A percentile compares a stretch with the other conserved stretches of the same genome.
phyloP scores from a whole-genome alignment of 2,797 vertebrate species.

The Ciconia nigra region DNA sequence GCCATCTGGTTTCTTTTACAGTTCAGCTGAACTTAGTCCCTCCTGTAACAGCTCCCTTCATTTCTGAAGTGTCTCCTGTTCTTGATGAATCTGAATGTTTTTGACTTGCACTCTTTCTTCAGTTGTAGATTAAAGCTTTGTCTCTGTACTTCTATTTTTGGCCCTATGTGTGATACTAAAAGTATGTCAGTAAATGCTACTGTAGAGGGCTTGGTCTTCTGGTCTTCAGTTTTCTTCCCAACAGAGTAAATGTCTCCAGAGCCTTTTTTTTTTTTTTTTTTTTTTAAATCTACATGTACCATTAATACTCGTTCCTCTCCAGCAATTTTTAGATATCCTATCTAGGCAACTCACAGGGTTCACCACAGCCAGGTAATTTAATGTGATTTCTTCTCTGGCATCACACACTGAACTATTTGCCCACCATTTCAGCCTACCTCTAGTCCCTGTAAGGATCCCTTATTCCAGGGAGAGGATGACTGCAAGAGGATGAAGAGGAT shows the following conservation, averaged over 20 bases:
- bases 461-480: background rate
- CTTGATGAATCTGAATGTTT: background rate
- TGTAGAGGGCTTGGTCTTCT: background rate
- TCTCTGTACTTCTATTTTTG: background rate
- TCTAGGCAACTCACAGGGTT: background rate
- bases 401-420: background rate
- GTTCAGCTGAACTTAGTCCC: background rate
- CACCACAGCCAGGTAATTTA: background rate
- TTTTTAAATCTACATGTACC: background rate
- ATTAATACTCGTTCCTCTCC: background rate
- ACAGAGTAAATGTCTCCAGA: background rate
- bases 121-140: background rate
- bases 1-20: background rate
- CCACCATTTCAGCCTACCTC: background rate
- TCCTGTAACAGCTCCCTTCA: background rate
- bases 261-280: background rate
- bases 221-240: background rate
- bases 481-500: background rate
- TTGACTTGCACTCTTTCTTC: background rate
- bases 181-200: background rate
- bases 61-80: background rate
- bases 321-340: background rate
- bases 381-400: background rate
- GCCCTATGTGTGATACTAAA: background rate
- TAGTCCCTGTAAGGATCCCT: background rate